Base-by-base conservation (phyloP, 2,888 invertebrate species). In the Pteria penguin region DNA sequence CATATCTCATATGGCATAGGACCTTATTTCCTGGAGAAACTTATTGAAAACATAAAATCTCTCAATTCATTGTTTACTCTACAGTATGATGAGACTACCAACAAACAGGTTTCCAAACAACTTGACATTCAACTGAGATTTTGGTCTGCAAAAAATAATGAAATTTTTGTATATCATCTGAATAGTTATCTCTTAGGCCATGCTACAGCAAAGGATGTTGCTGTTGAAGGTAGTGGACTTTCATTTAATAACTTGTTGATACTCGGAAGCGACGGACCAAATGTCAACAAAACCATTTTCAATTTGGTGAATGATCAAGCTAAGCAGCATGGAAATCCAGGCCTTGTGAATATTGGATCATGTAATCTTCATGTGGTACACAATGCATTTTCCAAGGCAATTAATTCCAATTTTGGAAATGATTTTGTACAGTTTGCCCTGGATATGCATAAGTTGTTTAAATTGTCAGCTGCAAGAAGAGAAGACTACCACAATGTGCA, bases 371-470 rank as follows among this genome's bases (percentile, higher is more conserved):
- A 66, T 67, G 66, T 67, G n/a, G 72, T 76, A 5, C 72, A 71
- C 67, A 72, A 76, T 60, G 22, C 67, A 26, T 76, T 76, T 24
- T 33, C 61, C 22, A 67, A 71, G 33, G 66, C 66, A 32, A 32
- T 67, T n/a, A 32, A 67, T 33, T 24, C 65, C 14, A n/a, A n/a
- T n/a, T 72, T 63, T 72, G 74, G 72, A 14, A 68, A 75, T 33
- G 58, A 61, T 32, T 70, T 55, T 24, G 73, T 71, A 67, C 33
- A 58, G 22, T 31, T 71, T 2, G 66, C 61, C 11, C 22, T 74
- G 18, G 78, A 74, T 45, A 14, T 74, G n/a, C 70, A 74, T 57
- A 55, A 70, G 8, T 78, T 70, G 74, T 74, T 78, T 55, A 77
- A 72, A 61, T 29, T 54, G 4, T 60, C 69, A 22, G 31, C 32